Conservation (phyloP, 2,113 vertebrate genomes). For the Penelope pileata region DNA sequence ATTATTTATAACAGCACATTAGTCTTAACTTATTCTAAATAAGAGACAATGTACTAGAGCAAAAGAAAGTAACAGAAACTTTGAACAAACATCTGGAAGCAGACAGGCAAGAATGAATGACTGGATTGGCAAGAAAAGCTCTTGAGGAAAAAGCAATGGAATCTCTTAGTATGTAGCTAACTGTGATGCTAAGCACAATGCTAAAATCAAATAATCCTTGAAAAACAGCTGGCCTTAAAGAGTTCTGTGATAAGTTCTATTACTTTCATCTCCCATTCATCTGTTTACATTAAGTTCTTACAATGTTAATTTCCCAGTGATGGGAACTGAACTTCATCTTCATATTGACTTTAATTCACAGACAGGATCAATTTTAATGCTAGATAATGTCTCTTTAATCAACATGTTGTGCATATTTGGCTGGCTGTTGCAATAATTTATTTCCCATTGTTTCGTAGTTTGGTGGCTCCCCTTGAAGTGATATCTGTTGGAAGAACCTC, state of each 20-base stretch:
- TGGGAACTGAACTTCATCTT: neutral
- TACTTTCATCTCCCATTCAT: neutral
- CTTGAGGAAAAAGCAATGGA: neutral
- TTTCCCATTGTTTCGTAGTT: constrained; percentile 16
- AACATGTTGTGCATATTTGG: neutral
- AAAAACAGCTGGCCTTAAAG: neutral
- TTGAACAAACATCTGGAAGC: neutral
- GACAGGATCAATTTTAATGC: neutral
- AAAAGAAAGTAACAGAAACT: neutral
- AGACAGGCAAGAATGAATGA: neutral
- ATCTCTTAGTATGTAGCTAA: neutral
- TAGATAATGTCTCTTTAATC: constrained; percentile 10
- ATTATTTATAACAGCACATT: neutral
- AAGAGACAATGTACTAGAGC: neutral
- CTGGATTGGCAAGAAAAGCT: neutral
- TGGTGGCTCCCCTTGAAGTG: constrained; percentile 3
- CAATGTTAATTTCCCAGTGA: neutral
- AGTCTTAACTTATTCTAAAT: neutral
- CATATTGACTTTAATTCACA: neutral
- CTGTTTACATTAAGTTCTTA: neutral
- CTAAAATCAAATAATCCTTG: neutral
- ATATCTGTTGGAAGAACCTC: constrained; percentile 27
- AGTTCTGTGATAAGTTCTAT: neutral
- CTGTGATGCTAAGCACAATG: neutral
- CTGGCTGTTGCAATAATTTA: neutral